phyloP scores from a whole-genome alignment of 2,888 invertebrate genomes.

The Luperina testacea region DNA sequence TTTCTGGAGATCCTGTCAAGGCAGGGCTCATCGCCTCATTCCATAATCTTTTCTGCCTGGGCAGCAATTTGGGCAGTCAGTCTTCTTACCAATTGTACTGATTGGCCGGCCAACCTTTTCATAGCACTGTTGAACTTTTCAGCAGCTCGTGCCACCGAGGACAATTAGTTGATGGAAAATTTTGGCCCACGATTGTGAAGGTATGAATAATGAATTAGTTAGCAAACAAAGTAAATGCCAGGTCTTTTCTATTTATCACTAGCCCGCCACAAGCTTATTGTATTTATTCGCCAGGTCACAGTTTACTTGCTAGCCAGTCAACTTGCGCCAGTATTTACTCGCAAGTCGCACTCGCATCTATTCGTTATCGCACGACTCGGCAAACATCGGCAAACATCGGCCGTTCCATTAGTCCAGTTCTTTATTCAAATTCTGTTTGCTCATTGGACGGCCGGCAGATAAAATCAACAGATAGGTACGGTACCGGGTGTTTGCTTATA shows the following conservation, averaged over 20 bases:
- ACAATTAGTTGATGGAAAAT: neutral
- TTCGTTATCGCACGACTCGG: constrained; percentile 70
- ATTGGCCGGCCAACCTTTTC: neutral
- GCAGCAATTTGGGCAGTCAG: neutral
- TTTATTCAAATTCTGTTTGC: constrained; percentile 75
- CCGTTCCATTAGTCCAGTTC: constrained; percentile 71
- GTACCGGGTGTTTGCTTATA: constrained; percentile 67
- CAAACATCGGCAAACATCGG: constrained; percentile 69
- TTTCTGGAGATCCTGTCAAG: too few species aligned
- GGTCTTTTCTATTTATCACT: constrained; percentile 55
- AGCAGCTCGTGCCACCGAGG: neutral
- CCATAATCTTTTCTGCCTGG: too few species aligned
- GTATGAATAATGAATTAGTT: constrained; percentile 38
- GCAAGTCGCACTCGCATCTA: constrained; percentile 70
- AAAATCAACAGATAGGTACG: constrained; percentile 69
- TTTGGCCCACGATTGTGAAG: neutral
- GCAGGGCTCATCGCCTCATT: too few species aligned
- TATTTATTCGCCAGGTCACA: constrained; percentile 75
- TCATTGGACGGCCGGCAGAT: constrained; percentile 70
- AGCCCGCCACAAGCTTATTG: constrained; percentile 38
- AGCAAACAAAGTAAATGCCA: constrained; percentile 10
- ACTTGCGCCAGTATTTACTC: constrained; percentile 81
- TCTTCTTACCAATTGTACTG: neutral
- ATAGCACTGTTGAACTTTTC: too few species aligned
- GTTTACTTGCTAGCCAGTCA: constrained; percentile 69